Base-by-base conservation (phyloP, 2,888 invertebrate genomes). In the Autographa gamma region DNA sequence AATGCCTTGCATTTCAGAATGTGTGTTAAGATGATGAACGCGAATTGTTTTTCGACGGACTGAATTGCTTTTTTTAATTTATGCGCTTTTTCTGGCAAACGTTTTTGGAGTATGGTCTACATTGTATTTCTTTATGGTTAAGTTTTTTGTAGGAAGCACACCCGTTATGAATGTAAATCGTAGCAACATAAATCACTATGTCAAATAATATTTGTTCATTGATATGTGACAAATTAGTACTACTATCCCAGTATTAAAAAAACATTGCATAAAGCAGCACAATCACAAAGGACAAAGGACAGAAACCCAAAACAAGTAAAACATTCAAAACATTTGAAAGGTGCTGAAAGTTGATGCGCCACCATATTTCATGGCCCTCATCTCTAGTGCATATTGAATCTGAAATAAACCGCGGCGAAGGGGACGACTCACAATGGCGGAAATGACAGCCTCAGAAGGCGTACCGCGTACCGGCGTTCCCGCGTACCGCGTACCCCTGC, bases 361-460 rank as follows among this genome's bases (percentile, higher is more conserved):
- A 85, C 87, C 87, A 92, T 93, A 93, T 93, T 91, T 93, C 89
- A 91, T 85, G 88, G 88, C 85, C 86, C 84, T 83, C 85, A 89
- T 89, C 90, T 91, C 91, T 91, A 92, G 93, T 93, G 93, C 93
- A 94, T 94, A 95, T 94, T 95, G 94, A 94, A 94, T 94, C 92
- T 91, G 91, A 93, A 94, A 93, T 93, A 93, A 93, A 91, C 92
- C 90, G 85, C 89, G 88, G 82, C 79, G 86, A 90, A 93, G 93
- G 93, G 93, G 91, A 88, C 87, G 82, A 85, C 88, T 87, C 86
- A 92, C 92, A 92, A 92, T 92, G 85, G 90, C 85, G 90, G 88
- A 91, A 92, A 91, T 92, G 94, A 93, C 94, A 93, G 89, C 89
- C 87, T 82, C 87, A 79, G 85, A 89, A 89, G 85, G 88, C 90